These are phyloP conservation scores for Tragelaphus imberbis DNA, from an alignment of 2,113 vertebrate species.

Conservation along the genomic window DNA sequence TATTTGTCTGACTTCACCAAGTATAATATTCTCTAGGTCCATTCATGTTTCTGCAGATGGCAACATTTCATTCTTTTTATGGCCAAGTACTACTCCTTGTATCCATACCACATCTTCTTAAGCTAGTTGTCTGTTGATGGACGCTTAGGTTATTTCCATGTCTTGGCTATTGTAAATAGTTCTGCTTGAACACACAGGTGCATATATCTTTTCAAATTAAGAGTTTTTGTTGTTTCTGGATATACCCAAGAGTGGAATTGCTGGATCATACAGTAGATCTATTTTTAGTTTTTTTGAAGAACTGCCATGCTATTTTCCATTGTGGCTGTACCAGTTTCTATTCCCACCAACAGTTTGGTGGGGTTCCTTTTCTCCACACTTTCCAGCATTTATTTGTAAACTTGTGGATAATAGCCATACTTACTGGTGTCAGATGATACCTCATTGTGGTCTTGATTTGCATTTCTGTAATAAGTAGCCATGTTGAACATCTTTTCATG, in stretches of 20 bases:
- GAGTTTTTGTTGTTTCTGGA: background rate
- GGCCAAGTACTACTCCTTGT: background rate
- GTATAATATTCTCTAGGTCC: background rate
- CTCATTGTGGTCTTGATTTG: background rate
- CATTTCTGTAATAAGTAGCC: background rate
- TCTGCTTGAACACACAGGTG: background rate
- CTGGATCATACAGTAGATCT: background rate
- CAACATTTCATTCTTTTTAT: background rate
- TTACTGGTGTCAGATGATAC: background rate
- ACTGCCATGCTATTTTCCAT: background rate
- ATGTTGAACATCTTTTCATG: background rate
- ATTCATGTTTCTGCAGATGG: background rate
- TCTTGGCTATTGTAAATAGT: background rate
- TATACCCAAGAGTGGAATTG: background rate
- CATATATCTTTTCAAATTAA: background rate
- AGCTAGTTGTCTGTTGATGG: background rate
- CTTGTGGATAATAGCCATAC: background rate
- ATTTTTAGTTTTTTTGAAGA: background rate
- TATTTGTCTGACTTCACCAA: background rate
- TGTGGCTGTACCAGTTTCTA: background rate
- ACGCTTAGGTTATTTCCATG: background rate
- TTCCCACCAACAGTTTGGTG: background rate
- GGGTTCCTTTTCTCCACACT: background rate
- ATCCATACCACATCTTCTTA: background rate
- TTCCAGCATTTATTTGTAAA: background rate